Evolutionary conservation across 2,113 vertebrate genomes (phyloP), one percentile per base, ranked within the genome.

Genomic region (Paradisaea rubra): DNA sequence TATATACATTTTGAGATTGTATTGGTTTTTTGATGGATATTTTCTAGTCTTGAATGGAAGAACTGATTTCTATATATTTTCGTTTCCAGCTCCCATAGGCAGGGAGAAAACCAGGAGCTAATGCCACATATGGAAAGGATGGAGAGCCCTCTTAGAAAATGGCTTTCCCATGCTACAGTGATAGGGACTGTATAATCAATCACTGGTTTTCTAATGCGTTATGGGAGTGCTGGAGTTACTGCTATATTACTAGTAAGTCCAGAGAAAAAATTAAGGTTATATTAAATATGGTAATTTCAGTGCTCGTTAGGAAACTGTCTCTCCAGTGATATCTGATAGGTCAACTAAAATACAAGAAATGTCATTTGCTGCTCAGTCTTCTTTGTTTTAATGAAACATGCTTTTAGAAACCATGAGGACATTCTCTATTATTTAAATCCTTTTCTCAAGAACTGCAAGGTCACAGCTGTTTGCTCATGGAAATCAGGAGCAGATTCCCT

Each of bases 261-360:
- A 60, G 53, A 71, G 49, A 65, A 91, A 49, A 7, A 35, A 6
- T 0, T 11, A 30, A 50, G 57, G 7, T 6, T 35, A 8, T 37
- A 60, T 39, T 87, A 80, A 76, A 63, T 63, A 37, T 6, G 3
- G 33, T 35, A 7, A 60, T 88, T 88, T 50, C 65, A 57, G 13
- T 79, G 25, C 10, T 76, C 0, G 0, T 56, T 68, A 59, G 52
- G 20, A 63, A 60, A 35, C 25, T 35, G 1, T 45, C 39, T 72
- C 44, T 88, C 56, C 45, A 44, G 33, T 27, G 31, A 57, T 11
- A 50, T 6, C 24, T 68, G 57, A 9, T 37, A 52, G 61, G 7
- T 41, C 56, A 79, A 3, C 14, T 50, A 39, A 66, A 78, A 79
- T 63, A 53, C 6, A 63, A 45, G 35, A 88, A 74, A 59, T 47